Evolutionary conservation across 2,797 vertebrate genomes (phyloP).

Genomic region (Gymnothorax javanicus): DNA sequence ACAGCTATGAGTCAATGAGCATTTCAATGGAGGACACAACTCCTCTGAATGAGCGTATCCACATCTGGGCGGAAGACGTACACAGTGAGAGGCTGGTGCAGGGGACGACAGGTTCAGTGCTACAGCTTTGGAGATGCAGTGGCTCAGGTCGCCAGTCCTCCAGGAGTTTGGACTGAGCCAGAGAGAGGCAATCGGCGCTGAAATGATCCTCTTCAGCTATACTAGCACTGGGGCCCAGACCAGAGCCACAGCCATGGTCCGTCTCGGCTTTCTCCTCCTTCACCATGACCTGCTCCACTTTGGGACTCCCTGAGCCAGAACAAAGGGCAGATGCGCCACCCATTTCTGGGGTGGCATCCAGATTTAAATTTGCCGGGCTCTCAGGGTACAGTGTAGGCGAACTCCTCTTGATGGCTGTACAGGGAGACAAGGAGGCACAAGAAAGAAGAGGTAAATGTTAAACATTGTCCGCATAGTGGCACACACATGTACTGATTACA

Average conservation of each 20-base stretch:
- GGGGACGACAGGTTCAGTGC: slow-evolving; percentile 37
- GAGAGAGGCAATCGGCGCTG: slow-evolving; percentile 51
- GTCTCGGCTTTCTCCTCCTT: slow-evolving; percentile 61
- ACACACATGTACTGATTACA: neutral
- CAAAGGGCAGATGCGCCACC: neutral
- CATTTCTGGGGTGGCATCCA: slow-evolving; percentile 10
- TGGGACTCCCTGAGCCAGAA: neutral
- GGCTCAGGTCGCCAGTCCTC: slow-evolving; percentile 65
- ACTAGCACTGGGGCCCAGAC: slow-evolving; percentile 47
- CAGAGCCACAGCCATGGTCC: slow-evolving; percentile 24
- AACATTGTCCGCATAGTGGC: neutral
- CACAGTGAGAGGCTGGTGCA: slow-evolving; percentile 49
- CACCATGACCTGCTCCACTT: slow-evolving; percentile 45
- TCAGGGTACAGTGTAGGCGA: slow-evolving; percentile 28
- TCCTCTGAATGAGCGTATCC: neutral
- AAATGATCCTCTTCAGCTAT: slow-evolving; percentile 53
- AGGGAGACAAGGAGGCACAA: slow-evolving; percentile 21
- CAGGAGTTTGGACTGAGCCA: slow-evolving; percentile 60
- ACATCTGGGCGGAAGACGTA: slow-evolving; percentile 45
- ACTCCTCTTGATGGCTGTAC: slow-evolving; percentile 42
- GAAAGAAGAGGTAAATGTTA: neutral
- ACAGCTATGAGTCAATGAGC: neutral
- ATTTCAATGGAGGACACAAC: neutral
- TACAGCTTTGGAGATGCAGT: slow-evolving; percentile 38
- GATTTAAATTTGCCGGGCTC: slow-evolving; percentile 36